Conservation (phyloP, 2,113 vertebrate species). For the Acinonyx jubatus region DNA sequence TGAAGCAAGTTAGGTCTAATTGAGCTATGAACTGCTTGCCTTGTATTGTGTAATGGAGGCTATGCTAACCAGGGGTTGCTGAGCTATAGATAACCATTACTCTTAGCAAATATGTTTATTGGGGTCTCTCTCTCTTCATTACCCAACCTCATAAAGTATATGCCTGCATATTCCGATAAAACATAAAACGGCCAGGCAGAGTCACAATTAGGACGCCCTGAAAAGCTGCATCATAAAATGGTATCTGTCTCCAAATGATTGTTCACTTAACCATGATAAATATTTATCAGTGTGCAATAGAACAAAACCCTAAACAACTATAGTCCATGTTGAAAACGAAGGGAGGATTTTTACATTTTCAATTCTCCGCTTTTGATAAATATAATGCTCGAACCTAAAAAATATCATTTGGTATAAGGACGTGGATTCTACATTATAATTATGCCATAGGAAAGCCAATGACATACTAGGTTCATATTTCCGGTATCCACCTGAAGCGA, state of each 20-base stretch:
- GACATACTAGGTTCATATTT: not conserved
- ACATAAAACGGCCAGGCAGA: slow-evolving; percentile 67
- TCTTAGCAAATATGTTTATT: slow-evolving; percentile 77
- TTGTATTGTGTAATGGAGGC: slow-evolving; percentile 54
- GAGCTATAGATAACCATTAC: slow-evolving; percentile 71
- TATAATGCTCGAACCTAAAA: not conserved
- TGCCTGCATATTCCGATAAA: slow-evolving; percentile 69
- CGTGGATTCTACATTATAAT: not conserved
- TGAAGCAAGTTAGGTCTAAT: slow-evolving; percentile 61
- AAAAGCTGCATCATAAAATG: slow-evolving; percentile 61
- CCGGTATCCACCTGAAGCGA: not conserved
- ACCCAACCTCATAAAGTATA: slow-evolving; percentile 70
- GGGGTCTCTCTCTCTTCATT: slow-evolving; percentile 76
- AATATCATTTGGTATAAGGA: fast-evolving
- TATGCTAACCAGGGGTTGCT: slow-evolving; percentile 32
- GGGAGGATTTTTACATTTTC: not conserved
- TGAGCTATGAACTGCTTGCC: slow-evolving; percentile 71
- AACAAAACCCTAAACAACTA: not conserved
- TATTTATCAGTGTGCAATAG: slow-evolving; percentile 46
- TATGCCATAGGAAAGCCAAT: not conserved
- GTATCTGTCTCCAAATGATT: slow-evolving; percentile 54
- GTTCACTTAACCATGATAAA: slow-evolving; percentile 60
- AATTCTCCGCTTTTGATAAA: not conserved
- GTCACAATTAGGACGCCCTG: slow-evolving; percentile 59
- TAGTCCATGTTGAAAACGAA: not conserved